These are phyloP conservation scores for Bovichtus diacanthus DNA, from an alignment of 2,797 vertebrate genomes.

Conservation along the genomic window DNA sequence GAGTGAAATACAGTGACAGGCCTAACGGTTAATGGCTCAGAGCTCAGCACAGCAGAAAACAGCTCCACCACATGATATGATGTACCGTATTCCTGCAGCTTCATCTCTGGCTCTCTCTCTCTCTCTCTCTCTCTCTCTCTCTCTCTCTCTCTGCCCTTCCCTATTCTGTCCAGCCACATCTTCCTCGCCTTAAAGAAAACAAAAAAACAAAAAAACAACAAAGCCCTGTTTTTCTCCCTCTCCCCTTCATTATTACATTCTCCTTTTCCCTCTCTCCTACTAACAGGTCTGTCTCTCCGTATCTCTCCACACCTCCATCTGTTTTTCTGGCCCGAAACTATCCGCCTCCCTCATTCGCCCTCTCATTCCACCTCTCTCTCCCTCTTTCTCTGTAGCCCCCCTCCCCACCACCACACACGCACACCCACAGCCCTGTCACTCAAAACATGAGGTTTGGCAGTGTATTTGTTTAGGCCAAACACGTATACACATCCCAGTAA, in stretches of 20 bases:
- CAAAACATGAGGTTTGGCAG: constrained; percentile 69
- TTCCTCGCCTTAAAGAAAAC: constrained; percentile 49
- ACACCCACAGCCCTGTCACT: constrained; percentile 63
- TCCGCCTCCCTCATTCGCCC: constrained; percentile 45
- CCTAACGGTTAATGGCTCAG: constrained; percentile 66
- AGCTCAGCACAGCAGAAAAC: constrained; percentile 54
- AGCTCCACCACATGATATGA: constrained; percentile 60
- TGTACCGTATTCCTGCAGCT: constrained; percentile 48
- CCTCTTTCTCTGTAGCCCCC: neutral
- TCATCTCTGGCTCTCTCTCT: constrained; percentile 39
- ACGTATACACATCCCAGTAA: constrained; percentile 80
- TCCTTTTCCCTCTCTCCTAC: constrained; percentile 51
- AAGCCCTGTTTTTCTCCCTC: constrained; percentile 45
- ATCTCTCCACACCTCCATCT: constrained; percentile 65
- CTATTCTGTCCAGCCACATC: constrained; percentile 36
- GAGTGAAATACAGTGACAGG: constrained; percentile 74
- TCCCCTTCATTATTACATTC: constrained; percentile 65
- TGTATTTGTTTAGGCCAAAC: constrained; percentile 84
- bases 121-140: constrained; percentile 38
- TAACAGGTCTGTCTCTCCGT: constrained; percentile 68
- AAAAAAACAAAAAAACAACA: constrained; percentile 28
- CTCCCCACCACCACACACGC: neutral
- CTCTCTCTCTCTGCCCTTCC: constrained; percentile 41
- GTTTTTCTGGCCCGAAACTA: constrained; percentile 50
- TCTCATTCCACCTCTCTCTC: constrained; percentile 44